A percentile compares a stretch with the other conserved stretches of the same genome.
Conservation (phyloP, 2,113 vertebrate species). For the Oriolus oriolus region DNA sequence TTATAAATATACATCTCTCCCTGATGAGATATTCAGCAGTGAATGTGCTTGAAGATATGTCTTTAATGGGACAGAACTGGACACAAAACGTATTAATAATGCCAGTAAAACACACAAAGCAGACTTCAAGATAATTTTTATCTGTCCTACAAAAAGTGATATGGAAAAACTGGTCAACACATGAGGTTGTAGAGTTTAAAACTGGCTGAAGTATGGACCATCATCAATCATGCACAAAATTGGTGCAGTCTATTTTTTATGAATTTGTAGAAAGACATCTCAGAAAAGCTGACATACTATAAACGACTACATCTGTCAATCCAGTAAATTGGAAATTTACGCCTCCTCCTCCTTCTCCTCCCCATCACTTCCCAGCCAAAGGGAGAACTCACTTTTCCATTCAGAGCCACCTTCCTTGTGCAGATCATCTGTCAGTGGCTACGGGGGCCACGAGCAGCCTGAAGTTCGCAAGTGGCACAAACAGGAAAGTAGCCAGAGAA, state of each 20-base stretch:
- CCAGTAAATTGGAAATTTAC: background rate
- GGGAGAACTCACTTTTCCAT: background rate
- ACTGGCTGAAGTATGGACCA: background rate
- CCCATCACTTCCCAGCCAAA: background rate
- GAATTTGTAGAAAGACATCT: background rate
- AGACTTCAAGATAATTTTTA: background rate
- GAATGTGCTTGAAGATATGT: background rate
- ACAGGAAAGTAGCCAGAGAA: background rate
- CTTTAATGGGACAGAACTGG: background rate
- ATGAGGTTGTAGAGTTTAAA: background rate
- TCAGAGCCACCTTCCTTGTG: background rate
- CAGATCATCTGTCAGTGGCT: background rate
- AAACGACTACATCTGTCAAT: background rate
- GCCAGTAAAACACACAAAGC: background rate
- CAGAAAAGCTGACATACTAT: background rate
- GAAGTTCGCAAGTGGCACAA: background rate
- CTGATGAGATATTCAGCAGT: background rate
- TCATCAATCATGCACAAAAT: background rate
- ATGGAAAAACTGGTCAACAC: background rate
- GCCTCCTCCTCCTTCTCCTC: background rate
- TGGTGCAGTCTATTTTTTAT: background rate
- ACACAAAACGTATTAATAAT: slow-evolving; percentile 11
- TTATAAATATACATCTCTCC: background rate
- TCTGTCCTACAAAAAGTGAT: background rate
- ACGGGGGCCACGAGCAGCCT: background rate